Base-by-base conservation (phyloP, 2,113 vertebrate genomes). In the Triplophysa tibetana region DNA sequence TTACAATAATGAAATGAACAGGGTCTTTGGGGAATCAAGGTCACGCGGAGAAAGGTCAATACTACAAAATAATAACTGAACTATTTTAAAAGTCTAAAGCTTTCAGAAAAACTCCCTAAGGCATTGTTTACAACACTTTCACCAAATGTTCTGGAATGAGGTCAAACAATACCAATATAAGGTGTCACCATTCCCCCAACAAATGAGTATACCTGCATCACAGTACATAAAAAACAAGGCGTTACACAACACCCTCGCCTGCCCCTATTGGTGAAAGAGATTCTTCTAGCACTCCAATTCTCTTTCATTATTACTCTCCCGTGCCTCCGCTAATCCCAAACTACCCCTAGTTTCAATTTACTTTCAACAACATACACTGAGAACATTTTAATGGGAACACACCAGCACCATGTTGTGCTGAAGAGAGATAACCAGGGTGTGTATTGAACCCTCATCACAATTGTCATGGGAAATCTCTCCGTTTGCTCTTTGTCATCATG, bases 281-380 rank as follows among this genome's bases (percentile, higher is more conserved):
- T 77, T 62, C 74, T 81, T 43, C 21, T 14, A 73, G 67, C 45
- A 24, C 41, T 84, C 65, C 56, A 79, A 65, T 75, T 75, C 70
- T 60, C 70, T 50, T 50, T 58, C 14, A 38, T 81, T 78, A 67
- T 75, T 70, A 58, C 41, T 54, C 70, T 82, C 41, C 50, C 16
- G n/a, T 66, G 65, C 50, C 58, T 75, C 19, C 19, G 19, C 70
- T 82, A 81, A 81, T 78, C 70, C 48, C 23, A 69, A 50, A 58
- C 29, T 9, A 14, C 48, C 56, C n/a, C 52, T 26, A 17, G 19
- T 66, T 73, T 78, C 64, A 77, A 63, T 80, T 77, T 81, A 81
- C 79, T 56, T 72, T 65, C 38, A 17, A 26, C 52, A 76, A 68
- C 62, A 70, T 64, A 63, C n/a, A 80, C 56, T 58, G 54, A 16